Evolutionary conservation across 2,888 invertebrate species (phyloP).

Genomic region (Tortricodes alternella): DNA sequence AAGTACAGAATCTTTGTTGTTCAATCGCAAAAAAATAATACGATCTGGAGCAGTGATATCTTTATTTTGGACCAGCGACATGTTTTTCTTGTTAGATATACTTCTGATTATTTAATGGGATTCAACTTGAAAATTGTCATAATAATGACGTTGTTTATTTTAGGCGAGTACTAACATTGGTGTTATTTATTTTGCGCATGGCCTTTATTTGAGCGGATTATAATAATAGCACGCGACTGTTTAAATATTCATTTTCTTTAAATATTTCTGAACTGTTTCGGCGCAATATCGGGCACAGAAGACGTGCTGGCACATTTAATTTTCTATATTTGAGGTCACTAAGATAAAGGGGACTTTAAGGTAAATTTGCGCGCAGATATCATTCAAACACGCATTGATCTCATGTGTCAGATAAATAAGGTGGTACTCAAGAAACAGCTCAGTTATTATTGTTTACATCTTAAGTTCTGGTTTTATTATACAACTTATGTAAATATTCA

Average conservation of each 20-base stretch:
- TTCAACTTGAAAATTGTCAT: slow-evolving; percentile 26
- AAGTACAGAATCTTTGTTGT: slow-evolving; percentile 77
- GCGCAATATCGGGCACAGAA: not conserved
- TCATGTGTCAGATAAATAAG: slow-evolving; percentile 32
- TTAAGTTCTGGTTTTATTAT: too few relatives aligned
- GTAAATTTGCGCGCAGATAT: slow-evolving; percentile 39
- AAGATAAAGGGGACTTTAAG: slow-evolving; percentile 41
- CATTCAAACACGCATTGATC: slow-evolving; percentile 31
- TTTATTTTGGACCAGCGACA: slow-evolving; percentile 20
- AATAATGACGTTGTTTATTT: slow-evolving; percentile 60
- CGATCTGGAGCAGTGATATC: slow-evolving; percentile 41
- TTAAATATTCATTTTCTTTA: slow-evolving; percentile 16
- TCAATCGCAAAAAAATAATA: slow-evolving; percentile 63
- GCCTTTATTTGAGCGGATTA: slow-evolving; percentile 28
- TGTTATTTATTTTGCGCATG: slow-evolving; percentile 38
- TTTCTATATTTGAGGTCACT: slow-evolving; percentile 42
- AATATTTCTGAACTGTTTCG: not conserved
- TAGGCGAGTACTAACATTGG: slow-evolving; percentile 33
- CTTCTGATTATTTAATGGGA: slow-evolving; percentile 29
- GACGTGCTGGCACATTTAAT: not conserved
- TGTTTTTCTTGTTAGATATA: slow-evolving; percentile 3
- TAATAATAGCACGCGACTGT: slow-evolving; percentile 25
- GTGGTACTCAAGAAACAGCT: slow-evolving; percentile 9
- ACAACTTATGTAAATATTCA: too few relatives aligned
- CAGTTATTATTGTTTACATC: too few relatives aligned